Base-by-base conservation (phyloP, 2,888 invertebrate genomes). In the Drosophila borealis region DNA sequence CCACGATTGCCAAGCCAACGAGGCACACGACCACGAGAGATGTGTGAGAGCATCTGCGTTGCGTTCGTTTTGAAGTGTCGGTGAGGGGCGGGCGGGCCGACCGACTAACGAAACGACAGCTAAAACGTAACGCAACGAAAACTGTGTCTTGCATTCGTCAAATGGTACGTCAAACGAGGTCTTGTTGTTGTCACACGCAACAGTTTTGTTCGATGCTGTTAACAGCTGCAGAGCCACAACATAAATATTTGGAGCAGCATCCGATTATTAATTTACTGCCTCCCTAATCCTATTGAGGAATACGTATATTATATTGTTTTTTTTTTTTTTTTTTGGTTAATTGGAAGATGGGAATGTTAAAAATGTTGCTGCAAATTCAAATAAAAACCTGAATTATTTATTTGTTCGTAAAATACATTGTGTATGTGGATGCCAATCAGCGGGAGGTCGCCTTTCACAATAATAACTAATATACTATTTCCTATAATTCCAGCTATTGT, bases 121-220 rank as follows among this genome's bases (percentile, higher is more conserved):
- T 17, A 25, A 14, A 37, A 11, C 48, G 48, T 19, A 41, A 57
- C 41, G 33, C 8, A 41, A 37, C 61, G 19, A 57, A 53, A 75
- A 75, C n/a, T 73, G 70, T 75, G 79, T 21, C 42, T 39, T 41
- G 50, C 41, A 13, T 62, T 45, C 74, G 55, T 74, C 33, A 19
- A 66, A 39, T 13, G 25, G 2, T 11, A 21, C 33, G n/a, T 21
- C 55, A 36, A 53, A 41, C 75, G 34, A 44, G 39, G 2, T 45
- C 17, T 0, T 29, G 21, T n/a, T 19, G 61, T 36, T 46, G 44
- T 29, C 36, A 29, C 34, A 8, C 10, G 14, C 67, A 62, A 73
- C 66, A 74, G 51, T 50, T 78, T 8, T 9, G 74, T 14, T 61
- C 44, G 57, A 19, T 33, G 37, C 56, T n/a, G 60, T 63, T 59